These are phyloP conservation scores for Agonopterix subpropinquella DNA, from an alignment of 2,888 invertebrate genomes.

Conservation along the genomic window DNA sequence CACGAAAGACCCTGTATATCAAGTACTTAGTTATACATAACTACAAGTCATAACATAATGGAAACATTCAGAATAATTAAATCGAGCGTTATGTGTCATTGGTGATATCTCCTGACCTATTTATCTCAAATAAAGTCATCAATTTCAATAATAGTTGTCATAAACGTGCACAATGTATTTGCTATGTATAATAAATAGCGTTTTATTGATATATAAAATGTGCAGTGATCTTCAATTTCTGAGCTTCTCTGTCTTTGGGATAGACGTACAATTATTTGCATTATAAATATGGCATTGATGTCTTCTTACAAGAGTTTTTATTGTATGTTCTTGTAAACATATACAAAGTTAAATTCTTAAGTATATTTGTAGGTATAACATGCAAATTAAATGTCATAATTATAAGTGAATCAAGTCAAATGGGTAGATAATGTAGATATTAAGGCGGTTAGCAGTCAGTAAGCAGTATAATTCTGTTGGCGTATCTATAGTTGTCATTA, in stretches of 20 bases:
- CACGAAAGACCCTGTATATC: too few species aligned
- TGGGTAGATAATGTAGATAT: neutral
- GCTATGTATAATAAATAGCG: slow-evolving; percentile 40
- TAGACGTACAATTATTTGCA: slow-evolving; percentile 9
- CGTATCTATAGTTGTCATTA: slow-evolving; percentile 2
- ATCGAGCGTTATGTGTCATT: slow-evolving; percentile 62
- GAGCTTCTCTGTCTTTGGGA: slow-evolving; percentile 21
- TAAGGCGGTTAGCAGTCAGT: neutral
- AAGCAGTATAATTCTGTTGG: slow-evolving; percentile 2
- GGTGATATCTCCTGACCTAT: slow-evolving; percentile 59
- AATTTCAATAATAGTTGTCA: slow-evolving; percentile 65
- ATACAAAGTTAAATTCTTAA: neutral
- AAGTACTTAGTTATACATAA: neutral
- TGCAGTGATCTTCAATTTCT: slow-evolving; percentile 33
- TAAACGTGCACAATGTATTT: slow-evolving; percentile 49
- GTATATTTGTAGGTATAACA: neutral
- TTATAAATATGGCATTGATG: slow-evolving; percentile 12
- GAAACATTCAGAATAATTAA: slow-evolving; percentile 66
- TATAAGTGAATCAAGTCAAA: neutral
- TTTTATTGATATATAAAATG: slow-evolving; percentile 44
- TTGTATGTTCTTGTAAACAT: slow-evolving; percentile 1
- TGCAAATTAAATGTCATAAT: slow-evolving; percentile 5
- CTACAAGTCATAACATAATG: slow-evolving; percentile 35
- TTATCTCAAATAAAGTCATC: slow-evolving; percentile 67
- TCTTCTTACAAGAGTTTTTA: slow-evolving; percentile 11